Base-by-base conservation (phyloP, 2,797 vertebrate species). In the Poeciliopsis gracilis region DNA sequence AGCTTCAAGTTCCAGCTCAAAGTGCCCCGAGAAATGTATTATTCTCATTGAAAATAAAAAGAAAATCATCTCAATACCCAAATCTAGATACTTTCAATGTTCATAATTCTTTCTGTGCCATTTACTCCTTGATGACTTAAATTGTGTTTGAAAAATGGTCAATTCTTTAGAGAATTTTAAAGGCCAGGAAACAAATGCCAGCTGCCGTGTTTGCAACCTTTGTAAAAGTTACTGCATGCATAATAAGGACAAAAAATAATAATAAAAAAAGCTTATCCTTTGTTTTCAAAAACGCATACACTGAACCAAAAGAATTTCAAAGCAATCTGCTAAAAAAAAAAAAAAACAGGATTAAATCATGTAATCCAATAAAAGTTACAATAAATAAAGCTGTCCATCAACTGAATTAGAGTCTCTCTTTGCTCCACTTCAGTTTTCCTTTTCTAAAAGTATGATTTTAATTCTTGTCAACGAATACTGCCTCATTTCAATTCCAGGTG, bases 401-500 rank as follows among this genome's bases (percentile, higher is more conserved):
- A 28, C 38, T 57, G 3, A 57, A 25, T 23, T 36, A 13, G 41
- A 30, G n/a, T 81, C 23, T 67, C 28, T 43, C 72, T 43, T 43
- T 8, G 30, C 23, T 72, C 38, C 25, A 1, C 36, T 74, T 46
- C 4, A 1, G 18, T 41, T 36, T 72, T 67, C 15, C 67, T 66
- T 73, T 38, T 18, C 7, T 73, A 73, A 76, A 18, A 38, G 69
- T 51, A 25, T 76, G 71, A 77, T 88, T 83, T n/a, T 84, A 43
- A 87, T 87, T 82, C 85, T 12, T 5, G 18, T 79, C 69, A 0
- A 67, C 77, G 51, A 30, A 46, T 57, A 3, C 28, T 41, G 45
- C n/a, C 81, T 81, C 73, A 55, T 80, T 78, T 47, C 45, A 70
- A 81, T 80, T 72, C 81, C 85, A 80, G 78, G 77, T 84, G 75